Base-by-base conservation (phyloP, 2,797 vertebrate genomes). In the Gymnocypris eckloni region DNA sequence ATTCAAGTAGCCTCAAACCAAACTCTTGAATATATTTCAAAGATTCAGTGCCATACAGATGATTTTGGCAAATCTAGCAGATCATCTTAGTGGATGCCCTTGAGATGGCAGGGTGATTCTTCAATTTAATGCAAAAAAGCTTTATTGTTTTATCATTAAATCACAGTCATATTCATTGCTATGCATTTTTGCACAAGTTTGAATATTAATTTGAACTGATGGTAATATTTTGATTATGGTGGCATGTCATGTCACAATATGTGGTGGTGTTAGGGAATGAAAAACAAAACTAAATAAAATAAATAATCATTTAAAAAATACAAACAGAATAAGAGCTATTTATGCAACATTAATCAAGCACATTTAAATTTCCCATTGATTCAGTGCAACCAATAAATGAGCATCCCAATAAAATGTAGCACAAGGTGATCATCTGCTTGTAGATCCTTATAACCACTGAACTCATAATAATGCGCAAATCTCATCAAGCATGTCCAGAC, bases 401-500 rank as follows among this genome's bases (percentile, higher is more conserved):
- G 22, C n/a, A 80, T 79, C 39, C 39, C 12, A 37, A 78, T 66
- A 69, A 56, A 79, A 79, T 15, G 10, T 33, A 20, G 22, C 45
- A 71, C 54, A 79, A 70, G 11, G 16, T 37, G n/a, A 33, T 79
- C 28, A 83, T 83, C 72, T 5, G 9, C 18, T 37, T 43, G 25
- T 64, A 39, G 28, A 64, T 56, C 20, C 10, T 69, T 77, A 50
- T 25, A 61, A 13, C 16, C 37, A 71, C 79, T 72, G 48, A 72
- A 72, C 25, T 45, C 61, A 84, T 41, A 67, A 59, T 20, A 78
- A 45, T 12, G 25, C 0, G 0, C 37, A 78, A 28, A 85, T 80
- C 52, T 64, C 84, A 80, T 56, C 54, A 64, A 73, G 56, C 61
- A 79, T 66, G 77, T 84, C 41, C 25, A 71, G 72, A 73, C 50